Evolutionary conservation across 2,113 vertebrate genomes (phyloP).

Genomic region (Tor tambroides): DNA sequence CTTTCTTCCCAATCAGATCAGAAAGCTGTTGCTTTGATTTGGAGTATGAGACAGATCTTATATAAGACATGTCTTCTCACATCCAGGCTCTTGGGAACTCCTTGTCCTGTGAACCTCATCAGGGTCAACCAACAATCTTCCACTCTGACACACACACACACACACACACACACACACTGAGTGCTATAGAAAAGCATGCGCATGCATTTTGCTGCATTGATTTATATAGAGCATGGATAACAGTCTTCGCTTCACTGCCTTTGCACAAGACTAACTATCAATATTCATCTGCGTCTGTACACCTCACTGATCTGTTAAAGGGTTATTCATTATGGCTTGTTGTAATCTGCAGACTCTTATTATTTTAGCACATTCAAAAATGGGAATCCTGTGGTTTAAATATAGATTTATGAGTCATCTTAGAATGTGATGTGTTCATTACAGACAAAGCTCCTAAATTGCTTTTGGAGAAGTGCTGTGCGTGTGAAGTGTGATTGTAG

Average conservation of each 20-base stretch:
- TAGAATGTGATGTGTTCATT: constrained; percentile 7
- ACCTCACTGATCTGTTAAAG: background rate
- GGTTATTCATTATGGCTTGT: background rate
- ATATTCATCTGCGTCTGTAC: constrained; percentile 9
- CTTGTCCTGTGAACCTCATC: background rate
- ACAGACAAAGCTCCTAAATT: background rate
- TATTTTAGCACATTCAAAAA: background rate
- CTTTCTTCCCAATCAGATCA: constrained; percentile 22
- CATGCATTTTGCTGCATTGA: background rate
- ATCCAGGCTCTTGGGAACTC: background rate
- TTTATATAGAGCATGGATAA: constrained; percentile 1
- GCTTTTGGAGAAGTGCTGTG: background rate
- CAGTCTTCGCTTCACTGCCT: background rate
- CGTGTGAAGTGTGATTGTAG: background rate
- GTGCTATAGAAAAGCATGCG: background rate
- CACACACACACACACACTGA: background rate
- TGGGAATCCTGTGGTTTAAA: background rate
- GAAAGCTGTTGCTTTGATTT: constrained; percentile 25
- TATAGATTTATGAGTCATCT: constrained; percentile 4
- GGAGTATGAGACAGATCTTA: constrained; percentile 14
- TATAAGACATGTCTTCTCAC: constrained; percentile 25
- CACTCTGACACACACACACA: too few species aligned
- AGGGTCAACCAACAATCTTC: constrained; percentile 13
- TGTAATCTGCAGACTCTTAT: background rate
- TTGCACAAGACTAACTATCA: constrained; percentile 14